Percentiles rank a stretch among this genome's conserved stretches.
These are phyloP conservation scores for Notarius quadriscutis DNA, from an alignment of 2,113 vertebrate species.

Conservation along the genomic window DNA sequence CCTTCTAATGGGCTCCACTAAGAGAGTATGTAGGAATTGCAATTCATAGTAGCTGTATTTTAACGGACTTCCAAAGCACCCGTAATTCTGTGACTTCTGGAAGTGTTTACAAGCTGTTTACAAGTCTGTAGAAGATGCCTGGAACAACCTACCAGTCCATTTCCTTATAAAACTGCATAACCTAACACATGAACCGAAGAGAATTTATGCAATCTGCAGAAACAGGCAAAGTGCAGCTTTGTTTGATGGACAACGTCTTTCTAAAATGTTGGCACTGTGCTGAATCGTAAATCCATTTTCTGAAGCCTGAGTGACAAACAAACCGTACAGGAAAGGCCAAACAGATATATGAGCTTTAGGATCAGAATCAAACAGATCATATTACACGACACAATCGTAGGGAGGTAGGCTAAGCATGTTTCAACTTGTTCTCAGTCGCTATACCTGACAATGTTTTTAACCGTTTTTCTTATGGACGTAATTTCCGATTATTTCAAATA, in stretches of 20 bases:
- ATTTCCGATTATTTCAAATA: not conserved
- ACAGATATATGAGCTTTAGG: slow-evolving; percentile 44
- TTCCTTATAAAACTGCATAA: not conserved
- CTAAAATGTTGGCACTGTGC: not conserved
- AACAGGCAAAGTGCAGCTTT: not conserved
- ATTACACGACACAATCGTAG: slow-evolving; percentile 56
- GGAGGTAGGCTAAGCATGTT: slow-evolving; percentile 57
- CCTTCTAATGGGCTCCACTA: not conserved
- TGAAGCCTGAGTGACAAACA: slow-evolving; percentile 47
- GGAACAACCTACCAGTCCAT: not conserved
- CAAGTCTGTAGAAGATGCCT: not conserved
- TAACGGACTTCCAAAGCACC: not conserved
- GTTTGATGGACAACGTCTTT: not conserved
- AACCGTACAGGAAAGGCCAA: slow-evolving; percentile 19
- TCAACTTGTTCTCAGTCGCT: slow-evolving; percentile 58
- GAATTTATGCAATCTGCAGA: not conserved
- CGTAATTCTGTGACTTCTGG: not conserved
- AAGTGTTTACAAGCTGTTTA: not conserved
- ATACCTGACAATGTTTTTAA: slow-evolving; percentile 40
- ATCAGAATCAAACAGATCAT: slow-evolving; percentile 58
- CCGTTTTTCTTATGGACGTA: not conserved
- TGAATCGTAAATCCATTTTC: not conserved
- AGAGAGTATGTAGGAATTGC: not conserved
- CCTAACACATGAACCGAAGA: not conserved
- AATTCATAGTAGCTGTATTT: not conserved